Evolutionary conservation across 2,888 invertebrate genomes (phyloP), one percentile per base, ranked within the genome.

Genomic region (Morpho helenor): DNA sequence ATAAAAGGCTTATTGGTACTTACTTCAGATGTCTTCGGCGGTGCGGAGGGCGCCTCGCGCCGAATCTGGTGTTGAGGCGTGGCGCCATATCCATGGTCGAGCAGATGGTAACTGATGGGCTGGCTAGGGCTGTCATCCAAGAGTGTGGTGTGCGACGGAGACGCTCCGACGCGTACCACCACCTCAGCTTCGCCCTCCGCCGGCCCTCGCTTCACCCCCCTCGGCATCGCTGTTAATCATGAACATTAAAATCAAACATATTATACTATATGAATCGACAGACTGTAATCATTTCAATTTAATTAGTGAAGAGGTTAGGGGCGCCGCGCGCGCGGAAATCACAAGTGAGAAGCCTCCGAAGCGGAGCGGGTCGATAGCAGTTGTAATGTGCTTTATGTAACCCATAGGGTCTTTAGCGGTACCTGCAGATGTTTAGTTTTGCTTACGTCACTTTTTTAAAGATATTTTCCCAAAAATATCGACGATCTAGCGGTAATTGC

Each of bases 1-100:
- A 3, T 39, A 50, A 0, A 22, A 40, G 45, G 7, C 16, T n/a
- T 31, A 31, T 8, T 42, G 46, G 41, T 57, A 81, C 88, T 87
- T 80, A 91, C 91, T 82, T 91, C 91, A 66, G 93, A 92, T 71
- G 90, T 91, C 82, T 91, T 91, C 77, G 92, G 90, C 77, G 91
- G 91, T 76, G 83, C 87, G 67, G 88, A 77, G 70, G 83, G 91
- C 76, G 86, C 91, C 83, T 91, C 91, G 65, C 91, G 90, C 74
- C 93, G 90, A 68, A 93, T 92, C 81, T 93, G 94, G 72, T 93
- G 93, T 77, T 94, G 93, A 63, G 96, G 95, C 66, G 96, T 95
- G 73, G 95, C 95, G 68, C 96, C 96, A 88, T 97, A 97, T 70
- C 96, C 96, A 79, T 97, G 96, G 84, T 97, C 96, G 72, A 96